A percentile compares a stretch with the other conserved stretches of the same genome.
Evolutionary conservation across 1,140 invertebrate genomes (phyloP).

Genomic region (Drosophila hydei): DNA sequence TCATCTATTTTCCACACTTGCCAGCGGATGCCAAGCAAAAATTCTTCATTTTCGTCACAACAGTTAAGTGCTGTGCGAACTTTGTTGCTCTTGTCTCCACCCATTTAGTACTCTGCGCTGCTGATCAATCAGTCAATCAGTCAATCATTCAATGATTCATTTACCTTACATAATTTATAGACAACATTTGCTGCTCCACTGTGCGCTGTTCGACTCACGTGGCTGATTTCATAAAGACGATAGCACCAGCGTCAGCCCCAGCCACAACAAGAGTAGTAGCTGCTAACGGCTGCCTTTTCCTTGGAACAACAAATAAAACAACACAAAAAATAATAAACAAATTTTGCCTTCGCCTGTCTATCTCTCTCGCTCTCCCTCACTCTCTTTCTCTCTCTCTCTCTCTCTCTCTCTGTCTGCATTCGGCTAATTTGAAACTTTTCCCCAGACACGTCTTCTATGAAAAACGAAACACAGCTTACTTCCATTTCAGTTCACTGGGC

Average conservation of each 20-base stretch:
- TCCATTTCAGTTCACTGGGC: constrained; percentile 3
- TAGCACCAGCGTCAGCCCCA: constrained; percentile 11
- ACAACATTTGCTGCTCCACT: constrained; percentile 7
- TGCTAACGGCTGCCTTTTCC: constrained; percentile 21
- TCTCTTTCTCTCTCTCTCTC: neutral
- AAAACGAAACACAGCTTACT: constrained; percentile 25
- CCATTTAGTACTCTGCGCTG: too few species aligned
- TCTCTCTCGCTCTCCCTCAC: neutral
- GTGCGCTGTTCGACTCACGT: constrained; percentile 26
- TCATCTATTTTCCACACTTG: too few species aligned
- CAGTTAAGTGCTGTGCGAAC: too few species aligned
- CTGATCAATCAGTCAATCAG: neutral
- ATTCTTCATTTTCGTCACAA: neutral
- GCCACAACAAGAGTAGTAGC: constrained; percentile 1
- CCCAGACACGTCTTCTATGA: constrained; percentile 31
- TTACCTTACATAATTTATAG: too few species aligned
- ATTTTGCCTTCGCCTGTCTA: neutral
- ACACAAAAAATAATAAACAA: constrained; percentile 4
- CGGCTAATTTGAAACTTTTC: constrained; percentile 36
- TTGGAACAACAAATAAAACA: constrained; percentile 34
- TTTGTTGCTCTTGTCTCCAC: too few species aligned
- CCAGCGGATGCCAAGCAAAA: too few species aligned
- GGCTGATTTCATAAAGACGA: constrained; percentile 34
- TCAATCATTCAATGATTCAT: neutral
- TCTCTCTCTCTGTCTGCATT: neutral